Conservation (phyloP, 2,888 invertebrate genomes). For the Chironomus riparius region DNA sequence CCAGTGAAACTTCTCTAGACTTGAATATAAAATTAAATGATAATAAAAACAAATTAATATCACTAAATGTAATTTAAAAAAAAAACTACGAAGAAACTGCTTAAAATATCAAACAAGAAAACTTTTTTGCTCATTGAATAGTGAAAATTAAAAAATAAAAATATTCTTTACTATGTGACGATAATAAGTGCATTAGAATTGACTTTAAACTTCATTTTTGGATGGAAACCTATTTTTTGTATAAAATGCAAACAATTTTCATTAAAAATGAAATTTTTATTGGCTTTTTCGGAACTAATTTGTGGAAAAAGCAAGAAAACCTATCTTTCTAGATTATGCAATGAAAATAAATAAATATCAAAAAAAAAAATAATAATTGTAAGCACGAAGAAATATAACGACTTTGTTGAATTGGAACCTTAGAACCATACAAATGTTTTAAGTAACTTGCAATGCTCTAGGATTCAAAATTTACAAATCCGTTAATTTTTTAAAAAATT, state of each 20-base stretch:
- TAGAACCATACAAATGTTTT: no score
- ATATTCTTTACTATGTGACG: neutral
- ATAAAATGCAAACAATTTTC: neutral
- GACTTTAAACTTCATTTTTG: neutral
- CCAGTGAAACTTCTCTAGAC: no score
- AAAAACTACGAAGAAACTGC: neutral
- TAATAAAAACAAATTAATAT: neutral
- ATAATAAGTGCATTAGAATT: neutral
- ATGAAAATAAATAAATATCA: no score
- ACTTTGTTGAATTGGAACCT: no score
- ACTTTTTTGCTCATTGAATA: neutral
- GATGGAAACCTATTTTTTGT: neutral
- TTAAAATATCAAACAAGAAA: neutral
- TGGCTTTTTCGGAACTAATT: neutral
- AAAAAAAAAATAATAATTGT: no score
- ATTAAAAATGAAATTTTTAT: neutral
- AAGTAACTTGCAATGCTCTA: no score
- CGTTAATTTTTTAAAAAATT: no score
- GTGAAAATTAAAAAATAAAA: neutral
- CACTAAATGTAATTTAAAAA: neutral
- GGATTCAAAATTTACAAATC: no score
- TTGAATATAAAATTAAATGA: no score
- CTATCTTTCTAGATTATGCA: no score
- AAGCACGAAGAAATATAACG: no score
- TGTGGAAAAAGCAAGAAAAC: neutral